Evolutionary conservation across 2,113 vertebrate genomes (phyloP), one percentile per base, ranked within the genome.

Genomic region (Carassius gibelio): DNA sequence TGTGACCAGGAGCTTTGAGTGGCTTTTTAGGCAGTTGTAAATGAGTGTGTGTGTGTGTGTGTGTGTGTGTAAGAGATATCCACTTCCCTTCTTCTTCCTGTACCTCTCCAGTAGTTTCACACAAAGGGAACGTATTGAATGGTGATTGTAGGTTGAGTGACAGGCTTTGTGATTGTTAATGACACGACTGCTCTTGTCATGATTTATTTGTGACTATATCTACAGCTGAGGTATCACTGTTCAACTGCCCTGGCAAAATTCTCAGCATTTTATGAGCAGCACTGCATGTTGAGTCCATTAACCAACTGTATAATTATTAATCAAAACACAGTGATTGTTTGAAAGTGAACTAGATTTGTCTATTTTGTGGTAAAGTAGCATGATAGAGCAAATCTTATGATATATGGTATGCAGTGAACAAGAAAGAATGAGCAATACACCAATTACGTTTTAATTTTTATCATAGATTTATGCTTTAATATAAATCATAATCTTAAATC

Each of bases 81-180:
- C 75, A 57, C 82, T 81, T 17, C 64, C 45, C 10, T 10, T 62
- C 36, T 68, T 87, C 69, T 55, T 81, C 69, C 75, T 87, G 74
- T 23, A 81, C 68, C 61, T 87, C 61, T 75, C n/a, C 23, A 48
- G 69, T 75, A 45, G 68, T 42, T 79, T 69, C 6, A 52, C 57
- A 85, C 83, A 71, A 76, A 88, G 72, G 55, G 15, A 30, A 50
- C 38, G 72, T 55, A 50, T 78, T 82, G 83, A 82, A 85, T 87
- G 78, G 69, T 88, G 68, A 77, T 72, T 77, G 72, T 48, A 5
- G 57, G n/a, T 55, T 81, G 84, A 86, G 19, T 72, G 84, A 86
- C 78, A 66, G 42, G 62, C 79, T 85, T 82, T 72, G 72, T 85
- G 87, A 72, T 85, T 69, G 52, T 84, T 30, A 38, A 55, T 76